Evolutionary conservation across 37 sponge, comb jelly and placozoan genomes (phyloP), one percentile per base, ranked within the genome.

Genomic region (Aplysina aerophoba): DNA sequence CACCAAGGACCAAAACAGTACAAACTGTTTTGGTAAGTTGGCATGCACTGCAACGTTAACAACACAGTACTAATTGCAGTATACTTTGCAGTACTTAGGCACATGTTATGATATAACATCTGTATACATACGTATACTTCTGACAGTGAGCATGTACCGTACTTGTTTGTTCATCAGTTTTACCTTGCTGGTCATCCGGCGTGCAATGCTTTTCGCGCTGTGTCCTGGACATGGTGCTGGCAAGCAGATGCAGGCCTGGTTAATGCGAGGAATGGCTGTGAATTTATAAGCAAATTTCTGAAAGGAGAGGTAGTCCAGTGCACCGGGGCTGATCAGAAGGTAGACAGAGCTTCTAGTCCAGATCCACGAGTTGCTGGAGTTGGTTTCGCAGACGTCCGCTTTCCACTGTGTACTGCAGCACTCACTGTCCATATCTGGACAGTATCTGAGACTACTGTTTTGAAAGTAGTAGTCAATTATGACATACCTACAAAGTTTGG

Each of bases 271-370:
- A 4, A 75, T 75, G 54, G 78, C 78, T 53, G 78, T 75, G 53
- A 75, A 75, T 4, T 36, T 53, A 25, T 36, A 75, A 25, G 54
- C 54, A 22, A 75, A 36, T 1, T 11, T 75, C 78, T 75, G 78
- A 11, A 75, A 75, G n/a, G 78, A 75, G n/a, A 75, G 25, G 25
- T 75, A 75, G 54, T 75, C 78, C 78, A 75, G 25, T 25, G 78
- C 78, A 31, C 78, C 54, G 1, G 78, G 78, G 25, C 54, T 53
- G 78, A 75, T 17, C 4, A 75, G 54, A 0, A 75, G 78, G 25
- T 75, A 75, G 38, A 75, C 54, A 14, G 78, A 75, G 54, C 78
- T 75, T 41, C 78, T 75, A 4, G 78, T 75, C 78, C 78, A 75
- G 24, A 75, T 36, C 78, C 78, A 75, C 1, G 78, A 75, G 78